Evolutionary conservation across 1,140 invertebrate species (phyloP), one percentile per base, ranked within the genome.

Genomic region (Dreissena polymorpha): DNA sequence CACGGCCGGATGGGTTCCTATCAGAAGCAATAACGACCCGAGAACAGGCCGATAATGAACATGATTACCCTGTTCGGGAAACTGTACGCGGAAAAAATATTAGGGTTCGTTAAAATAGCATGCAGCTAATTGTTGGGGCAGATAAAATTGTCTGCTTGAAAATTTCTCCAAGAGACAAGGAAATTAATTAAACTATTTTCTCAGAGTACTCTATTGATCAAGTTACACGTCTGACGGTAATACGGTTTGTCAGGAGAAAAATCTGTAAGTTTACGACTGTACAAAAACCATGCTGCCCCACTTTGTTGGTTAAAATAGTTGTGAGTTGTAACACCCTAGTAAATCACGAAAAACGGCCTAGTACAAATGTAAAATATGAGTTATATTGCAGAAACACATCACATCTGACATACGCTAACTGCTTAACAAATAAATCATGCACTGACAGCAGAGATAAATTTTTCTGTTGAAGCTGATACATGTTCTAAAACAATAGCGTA

Each of bases 151-250:
- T 71, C 69, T 80, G 67, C 65, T n/a, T 39, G 65, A 23, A 80
- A 80, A 71, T 71, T 71, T 60, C 67, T 27, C 25, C 27, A 67
- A 57, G 77, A 70, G 77, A 80, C 77, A 80, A n/a, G 77, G 69
- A 80, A 80, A 80, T 71, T 71, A 80, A 51, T n/a, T n/a, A 80
- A 80, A 60, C 39, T 80, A 63, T 71, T 71, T 80, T 80, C 77
- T 80, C 77, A 70, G 77, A 70, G 65, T 53, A 29, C 16, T n/a
- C 55, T 71, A 16, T 60, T 25, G 29, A 69, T 55, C 77, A 60
- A 39, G 67, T 71, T 70, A 71, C 78, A 73, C 51, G 25, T 8
- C 69, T 81, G 78, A 81, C 49, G 55, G 51, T 81, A 67, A 81
- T 81, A 49, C 50, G 73, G 64, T 72, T 50, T 81, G 78, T 67